Evolutionary conservation across 2,113 vertebrate species (phyloP).

Genomic region (Neotoma lepida): DNA sequence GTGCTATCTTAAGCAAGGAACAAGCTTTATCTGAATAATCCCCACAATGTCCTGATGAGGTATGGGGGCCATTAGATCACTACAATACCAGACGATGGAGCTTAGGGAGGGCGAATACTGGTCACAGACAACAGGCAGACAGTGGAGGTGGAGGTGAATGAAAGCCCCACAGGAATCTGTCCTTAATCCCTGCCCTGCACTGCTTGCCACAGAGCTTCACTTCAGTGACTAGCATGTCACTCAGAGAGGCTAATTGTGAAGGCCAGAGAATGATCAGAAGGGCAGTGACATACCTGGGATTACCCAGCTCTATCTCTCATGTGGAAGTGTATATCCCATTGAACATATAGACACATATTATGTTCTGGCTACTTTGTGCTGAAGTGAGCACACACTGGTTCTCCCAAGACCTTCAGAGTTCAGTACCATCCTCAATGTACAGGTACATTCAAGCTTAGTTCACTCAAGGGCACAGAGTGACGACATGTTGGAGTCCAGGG

Average conservation of each 20-base stretch:
- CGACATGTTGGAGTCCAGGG: background rate
- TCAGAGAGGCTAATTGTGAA: background rate
- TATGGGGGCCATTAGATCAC: background rate
- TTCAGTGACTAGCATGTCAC: fast-evolving
- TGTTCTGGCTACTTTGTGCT: background rate
- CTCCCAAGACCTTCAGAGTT: background rate
- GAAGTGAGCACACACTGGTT: fast-evolving
- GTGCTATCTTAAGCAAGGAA: background rate
- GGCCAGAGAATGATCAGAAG: background rate
- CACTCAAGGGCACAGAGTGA: background rate
- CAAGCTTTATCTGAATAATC: background rate
- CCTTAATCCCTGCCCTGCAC: background rate
- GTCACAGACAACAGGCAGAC: background rate
- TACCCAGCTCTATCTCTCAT: background rate
- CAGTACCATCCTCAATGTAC: background rate
- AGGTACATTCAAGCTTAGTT: background rate
- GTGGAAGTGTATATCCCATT: background rate
- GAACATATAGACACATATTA: no score
- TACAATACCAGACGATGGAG: background rate
- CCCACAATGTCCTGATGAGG: background rate
- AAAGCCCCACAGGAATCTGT: background rate
- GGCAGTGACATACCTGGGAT: background rate
- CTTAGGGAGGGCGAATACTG: background rate
- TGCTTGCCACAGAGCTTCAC: background rate
- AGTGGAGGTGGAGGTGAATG: background rate